These are phyloP conservation scores for Centruroides vittatus DNA, from an alignment of 1,140 invertebrate species.

Conservation along the genomic window DNA sequence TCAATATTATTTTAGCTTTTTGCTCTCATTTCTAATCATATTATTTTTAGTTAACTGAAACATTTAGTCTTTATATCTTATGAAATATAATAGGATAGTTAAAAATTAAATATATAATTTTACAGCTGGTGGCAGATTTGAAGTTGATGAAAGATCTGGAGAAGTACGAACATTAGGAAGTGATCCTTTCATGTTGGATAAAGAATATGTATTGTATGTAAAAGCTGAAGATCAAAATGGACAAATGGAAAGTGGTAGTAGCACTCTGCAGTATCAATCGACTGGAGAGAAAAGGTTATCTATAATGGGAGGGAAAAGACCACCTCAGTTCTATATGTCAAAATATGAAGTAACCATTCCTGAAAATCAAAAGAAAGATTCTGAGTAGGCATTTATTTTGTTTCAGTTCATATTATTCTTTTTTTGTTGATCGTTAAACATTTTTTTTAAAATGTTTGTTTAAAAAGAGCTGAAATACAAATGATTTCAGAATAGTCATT, in stretches of 20 bases:
- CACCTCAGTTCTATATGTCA: conserved; percentile 84
- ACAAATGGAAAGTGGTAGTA: conserved; percentile 39
- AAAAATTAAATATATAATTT: not conserved
- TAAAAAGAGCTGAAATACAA: no score
- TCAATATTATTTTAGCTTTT: no score
- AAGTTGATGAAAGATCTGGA: conserved; percentile 78
- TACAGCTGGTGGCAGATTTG: conserved; percentile 54
- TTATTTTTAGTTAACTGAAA: no score
- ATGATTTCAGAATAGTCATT: no score
- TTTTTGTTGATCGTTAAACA: no score
- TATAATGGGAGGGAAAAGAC: conserved; percentile 87
- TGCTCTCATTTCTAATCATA: no score
- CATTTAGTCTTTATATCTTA: no score
- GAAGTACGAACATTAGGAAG: conserved; percentile 77
- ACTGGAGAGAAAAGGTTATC: conserved; percentile 77
- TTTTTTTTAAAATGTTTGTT: no score
- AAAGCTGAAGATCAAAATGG: conserved; percentile 92
- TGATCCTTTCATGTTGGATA: conserved; percentile 82
- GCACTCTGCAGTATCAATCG: conserved; percentile 73
- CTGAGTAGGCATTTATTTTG: conserved; percentile 53
- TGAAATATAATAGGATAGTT: no score
- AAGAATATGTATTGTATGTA: conserved; percentile 93
- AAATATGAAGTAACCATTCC: conserved; percentile 87
- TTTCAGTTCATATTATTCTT: not conserved
- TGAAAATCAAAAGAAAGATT: conserved; percentile 89